Base-by-base conservation (phyloP, 2,797 vertebrate species). In the Triplophysa bombifrons region DNA sequence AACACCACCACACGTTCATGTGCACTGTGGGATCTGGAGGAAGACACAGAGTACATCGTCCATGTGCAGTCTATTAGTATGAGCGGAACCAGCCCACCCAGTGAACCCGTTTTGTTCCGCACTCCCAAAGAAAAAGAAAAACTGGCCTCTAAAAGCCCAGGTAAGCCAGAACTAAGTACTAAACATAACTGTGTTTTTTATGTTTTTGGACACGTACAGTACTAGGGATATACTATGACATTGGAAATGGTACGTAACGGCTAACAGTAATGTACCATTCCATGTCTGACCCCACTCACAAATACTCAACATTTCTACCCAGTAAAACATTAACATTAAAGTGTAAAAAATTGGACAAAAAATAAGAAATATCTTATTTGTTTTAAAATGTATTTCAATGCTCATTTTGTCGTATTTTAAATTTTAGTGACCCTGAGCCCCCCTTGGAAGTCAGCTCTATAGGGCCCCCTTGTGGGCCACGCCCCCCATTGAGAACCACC, bases 1-100 rank as follows among this genome's bases (percentile, higher is more conserved):
- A 98, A 98, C 93, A 98, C 97, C 85, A 98, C 96, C 90, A 98
- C 96, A 1, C 96, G 95, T 86, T 98, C 97, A 3, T 98, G 97
- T 74, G 95, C 94, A 70, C 89, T 98, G 84, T 98, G 97, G 97
- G 97, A 97, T 86, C 92, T 98, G 89, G 96, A 98, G 75, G 95
- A 97, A 90, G 96, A 98, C 91, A 98, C 96, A 0, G 96, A 98
- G 86, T 98, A 98, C 89, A 98, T 97, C 0, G 94, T 98, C 74
- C 96, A 98, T 0, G 96, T 98, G 69, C 96, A 98, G 92, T 92
- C 96, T 89, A 96, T 98, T 91, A 97, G 96, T 90, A 94, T 97
- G 91, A 95, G 94, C 76, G 96, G 96, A 84, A 96, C 96, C 91
- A 97, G 96, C 84, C 96, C 96, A 0, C 95, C 94, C 19, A 98